Base-by-base conservation (phyloP, 2,888 invertebrate genomes). In the Lordiphosa andalusiaca region DNA sequence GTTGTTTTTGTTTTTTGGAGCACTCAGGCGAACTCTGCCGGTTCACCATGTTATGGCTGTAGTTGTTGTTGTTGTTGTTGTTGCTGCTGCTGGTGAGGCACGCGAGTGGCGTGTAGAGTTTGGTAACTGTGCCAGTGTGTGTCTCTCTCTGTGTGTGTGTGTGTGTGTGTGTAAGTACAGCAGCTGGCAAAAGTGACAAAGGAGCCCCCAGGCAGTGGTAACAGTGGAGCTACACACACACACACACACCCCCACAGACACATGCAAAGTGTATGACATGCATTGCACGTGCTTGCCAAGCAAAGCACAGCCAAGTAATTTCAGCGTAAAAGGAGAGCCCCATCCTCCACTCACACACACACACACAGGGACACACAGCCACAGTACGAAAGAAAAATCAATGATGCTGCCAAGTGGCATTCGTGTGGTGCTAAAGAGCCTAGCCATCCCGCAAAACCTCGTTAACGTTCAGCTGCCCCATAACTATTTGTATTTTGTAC, bases 351-450 rank as follows among this genome's bases (percentile, higher is more conserved):
- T 9, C 9, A 16, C 5, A 44, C 12, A 33, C 13, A 33, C 25
- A 33, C 42, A 42, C n/a, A 10, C 16, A 36, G 16, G 36, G n/a
- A 23, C n/a, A 21, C 33, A 35, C 19, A 47, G 21, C 21, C 23
- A 25, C 23, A 21, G 23, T 5, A 49, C 37, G 16, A 23, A 38
- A 65, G 83, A 77, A 84, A 84, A 81, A 84, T 77, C 78, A 84
- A 78, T 81, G 77, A 83, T 77, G 76, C 76, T 77, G 84, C 70
- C 76, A 77, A 80, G 62, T 67, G 65, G 40, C 53, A 59, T 50
- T 52, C 52, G 38, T 44, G 40, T 40, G 25, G 33, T 38, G 39
- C 21, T 53, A 54, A 30, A 30, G 49, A 49, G 37, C 25, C 37
- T 39, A 39, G 49, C 49, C 23, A 21, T 39, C 16, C 44, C 44